Base-by-base conservation (phyloP, 92 coral and sea anemone genomes). In the Umimayanthus kanabou region DNA sequence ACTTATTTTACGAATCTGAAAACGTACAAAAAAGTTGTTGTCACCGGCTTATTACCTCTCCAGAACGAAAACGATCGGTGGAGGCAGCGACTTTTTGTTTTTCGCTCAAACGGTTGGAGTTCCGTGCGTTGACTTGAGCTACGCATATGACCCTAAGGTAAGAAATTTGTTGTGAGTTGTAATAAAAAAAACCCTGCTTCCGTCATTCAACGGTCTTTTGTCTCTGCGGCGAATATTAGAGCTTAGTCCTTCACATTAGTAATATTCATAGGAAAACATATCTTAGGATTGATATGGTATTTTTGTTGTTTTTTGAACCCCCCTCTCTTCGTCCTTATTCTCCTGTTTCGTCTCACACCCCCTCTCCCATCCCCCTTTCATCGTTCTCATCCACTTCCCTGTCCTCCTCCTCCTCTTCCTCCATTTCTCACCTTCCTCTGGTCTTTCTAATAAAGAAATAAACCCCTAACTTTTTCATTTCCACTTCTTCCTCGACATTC, bases 31-130 rank as follows among this genome's bases (percentile, higher is more conserved):
- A 29, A 71, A 28, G 75, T 33, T 14, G 14, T 71, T 26, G 33
- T 72, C 13, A 13, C 20, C 10, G 58, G 3, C 14, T 53, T 53
- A 53, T 53, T 53, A 3, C 58, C 20, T 53, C 58, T 18, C 11
- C 18, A 53, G 58, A 3, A 53, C 4, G 11, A 2, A 2, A 53
- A 85, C 96, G 22, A 83, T 74, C 39, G 92, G 91, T 37, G 90
- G 85, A 9, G 94, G 92, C 10, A 88, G 95, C 77, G 92, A 91
- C 50, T 93, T 92, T 43, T 76, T 87, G 45, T 78, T 93, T 76
- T 95, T 90, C 79, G 83, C 85, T 0, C 90, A 91, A 72, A 76
- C 58, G 77, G 80, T 93, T 77, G 99, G 99, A 18, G 96, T 95
- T 16, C 98, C 99, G 20, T 90, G 95, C 33, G 88, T 90, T 42